Evolutionary conservation across 2,797 vertebrate species (phyloP), one percentile per base, ranked within the genome.

Genomic region (Apodemus agrarius): DNA sequence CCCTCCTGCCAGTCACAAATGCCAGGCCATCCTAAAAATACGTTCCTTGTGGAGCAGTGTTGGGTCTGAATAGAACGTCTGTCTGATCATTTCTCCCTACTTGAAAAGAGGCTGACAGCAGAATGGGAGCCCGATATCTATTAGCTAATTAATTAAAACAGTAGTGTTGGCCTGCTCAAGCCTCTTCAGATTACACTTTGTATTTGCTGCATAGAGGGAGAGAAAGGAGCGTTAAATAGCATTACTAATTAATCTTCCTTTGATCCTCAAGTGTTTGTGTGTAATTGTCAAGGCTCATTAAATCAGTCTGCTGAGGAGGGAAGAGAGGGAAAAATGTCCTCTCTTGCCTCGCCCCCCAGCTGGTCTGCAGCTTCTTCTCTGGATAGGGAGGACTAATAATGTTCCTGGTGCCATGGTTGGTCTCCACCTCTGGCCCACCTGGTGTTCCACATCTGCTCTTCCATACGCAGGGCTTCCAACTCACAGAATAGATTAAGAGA

Each of bases 101-200:
- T 85, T 84, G 97, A 89, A 57, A 96, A 72, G 92, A 91, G 84
- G 93, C 83, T 96, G 96, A 93, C 81, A 91, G 84, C 54, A 76
- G 96, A 96, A 96, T 94, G 81, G 95, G 96, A 97, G 86, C 43
- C 90, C 0, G 0, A 95, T 89, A 95, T 95, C 90, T 89, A 54
- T 97, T 96, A 96, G 97, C 87, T 96, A 97, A 96, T 95, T 98
- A 98, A 97, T 98, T 97, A 97, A 97, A 98, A 95, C 72, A 97
- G 86, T 97, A 86, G 78, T 93, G 87, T 96, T 94, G 89, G 87
- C 88, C 94, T 84, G 90, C 89, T 86, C 94, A 90, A 95, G 91
- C 95, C 74, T 89, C 91, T 97, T 96, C 92, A 96, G 84, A 95
- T 94, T 94, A 89, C 19, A 67, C 84, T 96, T 92, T 93, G 63